Conservation (phyloP, 2,113 vertebrate genomes). For the Cyphomyrus discorhynchus region DNA sequence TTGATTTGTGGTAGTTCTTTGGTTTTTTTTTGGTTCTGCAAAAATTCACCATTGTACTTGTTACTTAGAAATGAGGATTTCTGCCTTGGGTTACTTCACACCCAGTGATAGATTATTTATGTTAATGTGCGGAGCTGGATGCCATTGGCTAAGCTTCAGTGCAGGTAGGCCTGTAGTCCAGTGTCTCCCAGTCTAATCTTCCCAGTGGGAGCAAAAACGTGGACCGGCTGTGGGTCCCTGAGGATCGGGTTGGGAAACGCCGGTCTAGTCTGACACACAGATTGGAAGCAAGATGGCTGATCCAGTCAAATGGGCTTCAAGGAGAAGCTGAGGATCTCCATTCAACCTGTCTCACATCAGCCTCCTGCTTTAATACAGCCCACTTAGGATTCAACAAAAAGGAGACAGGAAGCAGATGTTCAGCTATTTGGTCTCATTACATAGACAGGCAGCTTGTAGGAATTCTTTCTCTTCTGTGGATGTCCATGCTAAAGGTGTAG, state of each 20-base stretch:
- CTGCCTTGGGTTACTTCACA: not conserved
- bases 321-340: slow-evolving; percentile 13
- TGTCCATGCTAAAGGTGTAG: not conserved
- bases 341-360: slow-evolving; percentile 10
- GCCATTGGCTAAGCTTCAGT: not conserved
- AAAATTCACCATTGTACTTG: not conserved
- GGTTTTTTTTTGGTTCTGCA: not conserved
- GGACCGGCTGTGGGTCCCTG: not conserved
- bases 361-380: not conserved
- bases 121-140: not conserved
- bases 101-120: not conserved
- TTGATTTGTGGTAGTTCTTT: not conserved
- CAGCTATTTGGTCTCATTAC: slow-evolving; percentile 13
- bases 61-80: not conserved
- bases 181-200: not conserved
- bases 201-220: not conserved
- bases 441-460: slow-evolving; percentile 9
- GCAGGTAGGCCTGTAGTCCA: not conserved
- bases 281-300: not conserved
- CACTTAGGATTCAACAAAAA: not conserved
- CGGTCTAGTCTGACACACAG: not conserved
- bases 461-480: not conserved
- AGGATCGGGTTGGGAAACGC: not conserved
- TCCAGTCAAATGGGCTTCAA: not conserved
- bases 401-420: not conserved